A percentile compares a stretch with the other conserved stretches of the same genome.
Evolutionary conservation across 2,113 vertebrate species (phyloP).

Genomic region (Saccopteryx leptura): DNA sequence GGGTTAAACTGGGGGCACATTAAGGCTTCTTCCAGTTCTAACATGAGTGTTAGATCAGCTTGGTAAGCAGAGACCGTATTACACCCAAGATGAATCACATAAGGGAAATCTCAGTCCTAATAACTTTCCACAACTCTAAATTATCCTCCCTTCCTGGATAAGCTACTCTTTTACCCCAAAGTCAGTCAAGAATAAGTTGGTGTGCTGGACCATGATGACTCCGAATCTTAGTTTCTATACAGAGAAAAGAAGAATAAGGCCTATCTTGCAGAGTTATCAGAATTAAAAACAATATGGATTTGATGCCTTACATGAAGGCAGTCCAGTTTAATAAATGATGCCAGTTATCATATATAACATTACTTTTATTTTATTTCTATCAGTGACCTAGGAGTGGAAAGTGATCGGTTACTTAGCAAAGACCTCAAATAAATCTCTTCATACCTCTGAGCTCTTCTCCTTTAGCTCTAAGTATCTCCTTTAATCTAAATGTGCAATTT

Average conservation of each 20-base stretch:
- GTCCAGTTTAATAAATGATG: neutral
- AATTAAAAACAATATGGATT: neutral
- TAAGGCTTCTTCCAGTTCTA: neutral
- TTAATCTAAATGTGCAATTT: neutral
- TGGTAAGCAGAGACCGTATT: neutral
- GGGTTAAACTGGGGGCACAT: neutral
- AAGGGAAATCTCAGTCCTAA: neutral
- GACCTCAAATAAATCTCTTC: neutral
- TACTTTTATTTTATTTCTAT: neutral
- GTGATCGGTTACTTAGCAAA: neutral
- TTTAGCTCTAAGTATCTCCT: neutral
- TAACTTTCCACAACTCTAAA: neutral
- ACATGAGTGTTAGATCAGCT: neutral
- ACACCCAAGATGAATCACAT: neutral
- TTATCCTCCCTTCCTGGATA: neutral
- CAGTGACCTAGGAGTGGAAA: neutral
- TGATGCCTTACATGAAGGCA: neutral
- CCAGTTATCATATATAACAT: neutral
- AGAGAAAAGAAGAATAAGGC: neutral
- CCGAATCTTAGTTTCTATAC: neutral
- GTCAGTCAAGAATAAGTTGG: neutral
- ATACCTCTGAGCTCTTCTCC: neutral
- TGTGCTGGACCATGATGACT: neutral
- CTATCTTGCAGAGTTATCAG: neutral
- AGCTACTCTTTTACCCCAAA: neutral